Percentiles rank a stretch among this genome's conserved stretches.
Conservation (phyloP, 2,113 vertebrate genomes). For the Tenrec ecaudatus region DNA sequence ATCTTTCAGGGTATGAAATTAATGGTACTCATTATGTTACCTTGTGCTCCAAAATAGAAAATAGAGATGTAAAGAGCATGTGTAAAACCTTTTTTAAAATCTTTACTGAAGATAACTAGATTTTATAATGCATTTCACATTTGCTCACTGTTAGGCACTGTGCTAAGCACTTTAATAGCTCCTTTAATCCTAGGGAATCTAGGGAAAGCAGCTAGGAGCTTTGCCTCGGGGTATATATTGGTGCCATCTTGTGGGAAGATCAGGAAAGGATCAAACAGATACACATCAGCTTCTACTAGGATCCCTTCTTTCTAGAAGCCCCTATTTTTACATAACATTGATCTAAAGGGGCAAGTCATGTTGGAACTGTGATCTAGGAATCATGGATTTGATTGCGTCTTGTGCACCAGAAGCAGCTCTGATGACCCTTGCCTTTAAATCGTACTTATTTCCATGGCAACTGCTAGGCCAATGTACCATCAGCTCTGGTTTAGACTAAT, state of each 20-base stretch:
- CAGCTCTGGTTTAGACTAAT: neutral
- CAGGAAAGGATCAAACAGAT: conserved; percentile 21
- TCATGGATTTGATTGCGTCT: neutral
- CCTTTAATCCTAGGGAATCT: neutral
- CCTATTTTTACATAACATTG: neutral
- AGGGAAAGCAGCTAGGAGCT: neutral
- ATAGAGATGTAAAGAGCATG: neutral
- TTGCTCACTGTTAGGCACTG: neutral
- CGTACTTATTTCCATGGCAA: neutral
- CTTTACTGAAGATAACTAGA: conserved; percentile 25
- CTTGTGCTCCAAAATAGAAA: conserved; percentile 48
- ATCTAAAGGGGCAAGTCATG: neutral
- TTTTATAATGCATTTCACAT: neutral
- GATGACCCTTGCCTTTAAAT: neutral
- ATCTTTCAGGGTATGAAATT: conserved; percentile 13
- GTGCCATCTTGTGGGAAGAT: conserved; percentile 64
- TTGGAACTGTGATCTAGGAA: neutral
- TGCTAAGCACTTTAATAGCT: conserved; percentile 1
- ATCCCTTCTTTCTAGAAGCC: neutral
- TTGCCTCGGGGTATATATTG: neutral
- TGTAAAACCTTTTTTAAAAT: neutral
- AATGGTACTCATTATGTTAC: conserved; percentile 18
- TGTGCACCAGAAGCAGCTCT: neutral
- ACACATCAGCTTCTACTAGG: neutral
- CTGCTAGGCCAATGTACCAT: neutral